Base-by-base conservation (phyloP, 2,888 invertebrate genomes). In the Oxycera nigricornis region DNA sequence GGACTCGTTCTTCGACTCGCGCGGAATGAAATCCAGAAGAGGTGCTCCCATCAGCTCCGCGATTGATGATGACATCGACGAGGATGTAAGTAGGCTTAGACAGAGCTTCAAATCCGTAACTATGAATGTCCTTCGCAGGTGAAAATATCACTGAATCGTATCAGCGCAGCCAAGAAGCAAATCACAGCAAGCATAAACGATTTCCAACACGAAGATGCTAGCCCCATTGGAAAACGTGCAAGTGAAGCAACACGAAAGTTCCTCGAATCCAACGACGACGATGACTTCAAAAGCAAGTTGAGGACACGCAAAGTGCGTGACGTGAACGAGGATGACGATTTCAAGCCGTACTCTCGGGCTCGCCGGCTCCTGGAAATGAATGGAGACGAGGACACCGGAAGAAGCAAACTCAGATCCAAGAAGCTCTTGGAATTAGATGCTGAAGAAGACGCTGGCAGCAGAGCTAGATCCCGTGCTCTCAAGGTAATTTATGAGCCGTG, bases 1-100 rank as follows among this genome's bases (percentile, higher is more conserved):
- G 78, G 88, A 90, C 46, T 82, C 87, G 75, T 83, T 90, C 62
- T 91, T 90, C 83, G 91, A 92, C 84, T 89, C 89, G 35, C 89
- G 91, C 79, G 90, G 89, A 6, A 88, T 86, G 1, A 86, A 88
- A 50, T 85, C 82, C 76, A 28, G 52, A 24, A 88, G 83, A 79
- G 85, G 85, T 75, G 87, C 86, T 2, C 81, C 87, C 55, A 82
- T 87, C 1, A 84, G 87, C 9, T 86, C 87, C 1, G 84, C 85
- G 20, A 87, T 87, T 75, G 86, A 85, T 9, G 79, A 78, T 70
- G 87, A 87, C 30, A 81, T 88, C 14, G 83, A 83, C 79, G 88
- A 88, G 52, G 88, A 88, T 81, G 88, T 88, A 82, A 86, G 86
- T 75, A 46, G 17, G 17, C 17, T n/a, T n/a, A n/a, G n/a, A n/a